phyloP scores from a whole-genome alignment of 2,888 invertebrate genomes.

The Diarsia mendica region DNA sequence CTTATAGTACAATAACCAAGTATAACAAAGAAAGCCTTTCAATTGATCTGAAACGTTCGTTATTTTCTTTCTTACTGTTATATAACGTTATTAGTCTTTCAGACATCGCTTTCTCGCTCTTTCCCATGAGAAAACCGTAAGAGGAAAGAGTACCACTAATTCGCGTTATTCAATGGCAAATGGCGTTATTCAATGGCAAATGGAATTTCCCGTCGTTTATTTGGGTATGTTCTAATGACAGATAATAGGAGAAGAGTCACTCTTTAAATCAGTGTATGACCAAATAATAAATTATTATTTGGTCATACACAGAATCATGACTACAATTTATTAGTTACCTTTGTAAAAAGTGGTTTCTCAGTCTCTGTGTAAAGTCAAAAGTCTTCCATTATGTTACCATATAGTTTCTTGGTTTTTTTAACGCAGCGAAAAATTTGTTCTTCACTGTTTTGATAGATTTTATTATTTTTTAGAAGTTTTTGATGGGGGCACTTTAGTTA shows the following conservation, averaged over 20 bases:
- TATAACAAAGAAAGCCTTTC: constrained; percentile 15
- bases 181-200: constrained; percentile 25
- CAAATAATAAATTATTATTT: neutral
- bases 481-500: too few species aligned
- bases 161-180: constrained; percentile 23
- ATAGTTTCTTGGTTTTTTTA: neutral
- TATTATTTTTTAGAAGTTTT: too few species aligned
- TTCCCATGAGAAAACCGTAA: too few species aligned
- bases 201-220: constrained; percentile 10
- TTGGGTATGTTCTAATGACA: neutral
- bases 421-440: neutral
- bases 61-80: constrained; percentile 3
- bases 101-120: constrained; percentile 32
- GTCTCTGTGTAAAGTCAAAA: neutral
- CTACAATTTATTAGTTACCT: neutral
- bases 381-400: neutral
- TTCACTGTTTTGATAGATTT: too few species aligned
- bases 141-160: constrained; percentile 24
- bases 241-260: neutral
- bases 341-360: neutral
- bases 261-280: neutral
- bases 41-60: constrained; percentile 6
- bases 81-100: constrained; percentile 2
- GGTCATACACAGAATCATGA: neutral
- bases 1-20: constrained; percentile 6